These are phyloP conservation scores for Helicolenus hilgendorfi DNA, from an alignment of 2,797 vertebrate species.

Conservation along the genomic window DNA sequence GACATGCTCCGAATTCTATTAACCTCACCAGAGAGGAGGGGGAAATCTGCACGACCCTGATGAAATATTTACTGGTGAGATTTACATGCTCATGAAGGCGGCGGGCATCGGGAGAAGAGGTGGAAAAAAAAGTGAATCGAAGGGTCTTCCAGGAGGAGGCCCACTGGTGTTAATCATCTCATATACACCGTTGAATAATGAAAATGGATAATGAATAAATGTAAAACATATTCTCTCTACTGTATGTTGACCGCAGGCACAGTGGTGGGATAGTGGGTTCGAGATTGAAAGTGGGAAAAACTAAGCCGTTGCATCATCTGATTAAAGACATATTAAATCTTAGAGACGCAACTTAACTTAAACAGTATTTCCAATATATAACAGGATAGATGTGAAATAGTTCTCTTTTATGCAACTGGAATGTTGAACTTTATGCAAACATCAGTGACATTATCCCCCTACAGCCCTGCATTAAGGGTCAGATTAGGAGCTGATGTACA, in stretches of 20 bases:
- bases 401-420: neutral
- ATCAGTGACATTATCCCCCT: conserved; percentile 21
- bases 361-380: neutral
- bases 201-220: conserved; percentile 26
- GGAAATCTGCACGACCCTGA: conserved; percentile 49
- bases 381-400: neutral
- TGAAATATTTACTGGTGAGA: conserved; percentile 84
- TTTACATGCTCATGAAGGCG: conserved; percentile 66
- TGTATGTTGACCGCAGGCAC: neutral
- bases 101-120: conserved; percentile 20
- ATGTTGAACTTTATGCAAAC: conserved; percentile 34
- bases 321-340: neutral
- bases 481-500: conserved; percentile 41
- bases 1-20: conserved; percentile 71
- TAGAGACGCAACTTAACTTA: neutral
- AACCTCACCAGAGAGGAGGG: conserved; percentile 53
- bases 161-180: conserved; percentile 48
- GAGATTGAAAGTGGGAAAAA: neutral
- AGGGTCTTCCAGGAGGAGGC: conserved; percentile 17
- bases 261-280: neutral
- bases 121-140: neutral
- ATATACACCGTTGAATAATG: conserved; percentile 35
- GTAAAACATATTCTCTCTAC: neutral
- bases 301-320: neutral
- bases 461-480: conserved; percentile 41